Evolutionary conservation across 2,888 invertebrate species (phyloP).

Genomic region (Elysia crispata): DNA sequence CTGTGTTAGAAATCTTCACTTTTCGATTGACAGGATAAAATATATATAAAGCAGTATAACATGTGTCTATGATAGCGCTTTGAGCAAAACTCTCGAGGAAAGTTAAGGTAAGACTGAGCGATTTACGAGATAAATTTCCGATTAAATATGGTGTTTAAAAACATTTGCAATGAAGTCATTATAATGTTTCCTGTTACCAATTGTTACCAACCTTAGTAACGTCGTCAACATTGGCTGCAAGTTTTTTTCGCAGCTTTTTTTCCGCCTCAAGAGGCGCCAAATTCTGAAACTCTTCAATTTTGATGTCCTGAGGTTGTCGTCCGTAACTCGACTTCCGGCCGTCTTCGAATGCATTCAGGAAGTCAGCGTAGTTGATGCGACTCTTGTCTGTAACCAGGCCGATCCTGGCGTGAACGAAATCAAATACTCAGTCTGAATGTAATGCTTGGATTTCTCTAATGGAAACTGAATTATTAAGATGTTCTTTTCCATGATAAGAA

Average conservation of each 20-base stretch:
- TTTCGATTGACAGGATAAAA: too few species aligned
- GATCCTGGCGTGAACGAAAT: conserved; percentile 57
- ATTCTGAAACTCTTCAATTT: conserved; percentile 60
- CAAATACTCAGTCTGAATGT: not conserved
- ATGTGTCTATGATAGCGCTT: too few species aligned
- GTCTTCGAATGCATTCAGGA: conserved; percentile 74
- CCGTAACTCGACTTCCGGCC: conserved; percentile 71
- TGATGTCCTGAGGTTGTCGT: conserved; percentile 55
- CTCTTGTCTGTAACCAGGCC: conserved; percentile 66
- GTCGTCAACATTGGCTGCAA: conserved; percentile 65
- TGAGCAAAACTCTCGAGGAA: too few species aligned
- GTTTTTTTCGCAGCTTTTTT: conserved; percentile 61
- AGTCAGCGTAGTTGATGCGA: conserved; percentile 70
- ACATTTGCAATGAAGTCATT: too few species aligned
- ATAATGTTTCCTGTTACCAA: too few species aligned
- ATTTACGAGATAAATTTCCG: not conserved
- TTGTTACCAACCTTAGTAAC: conserved; percentile 71
- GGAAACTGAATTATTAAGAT: too few species aligned
- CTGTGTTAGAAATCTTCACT: too few species aligned
- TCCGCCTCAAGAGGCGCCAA: conserved; percentile 68
- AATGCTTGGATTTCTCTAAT: not conserved
- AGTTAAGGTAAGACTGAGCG: not conserved
- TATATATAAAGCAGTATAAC: too few species aligned
- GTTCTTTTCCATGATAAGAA: too few species aligned
- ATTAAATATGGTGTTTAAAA: too few species aligned